Base-by-base conservation (phyloP, 2,797 vertebrate genomes). In the Florisuga fusca region DNA sequence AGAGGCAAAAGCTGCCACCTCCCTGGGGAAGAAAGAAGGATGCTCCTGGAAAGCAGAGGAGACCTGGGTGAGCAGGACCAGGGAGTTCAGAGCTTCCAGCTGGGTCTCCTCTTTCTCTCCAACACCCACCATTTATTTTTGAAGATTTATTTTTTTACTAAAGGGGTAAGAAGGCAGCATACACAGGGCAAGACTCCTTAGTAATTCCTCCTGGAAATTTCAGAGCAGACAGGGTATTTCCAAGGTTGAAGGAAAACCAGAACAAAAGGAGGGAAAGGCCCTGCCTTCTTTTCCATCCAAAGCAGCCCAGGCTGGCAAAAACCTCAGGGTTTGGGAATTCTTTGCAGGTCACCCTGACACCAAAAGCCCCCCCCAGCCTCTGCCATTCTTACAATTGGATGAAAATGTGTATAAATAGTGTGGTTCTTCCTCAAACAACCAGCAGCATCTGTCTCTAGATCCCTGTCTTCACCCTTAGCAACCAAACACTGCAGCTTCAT, bases 391-490 rank as follows among this genome's bases (percentile, higher is more conserved):
- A 61, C 48, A 59, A 62, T 3, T 3, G 33, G 78, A 69, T 0
- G 0, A n/a, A 69, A 34, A 43, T 2, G 51, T 73, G 67, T 43
- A 51, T 51, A 51, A 51, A 51, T 26, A 51, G 50, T 21, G 84
- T 4, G 61, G 53, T 8, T 46, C 83, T 43, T 86, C 83, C 88
- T 75, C 93, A 22, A 3, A 79, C 72, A 85, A 53, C 43, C 87
- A 46, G 83, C 67, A 95, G 90, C 77, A 84, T 58, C 90, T 73
- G 59, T 34, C 91, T 87, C 64, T 36, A 25, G 4, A 73, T 61
- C 82, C 78, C 86, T 17, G 31, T 54, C 75, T 73, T 87, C 75
- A 92, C 59, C 92, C 89, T 87, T 78, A 92, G 95, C 91, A 96
- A 95, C 38, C 10, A 76, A 62, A 31, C 68, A 21, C 10, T 1